Conservation (phyloP, 2,113 vertebrate species). For the Chrysemys picta region DNA sequence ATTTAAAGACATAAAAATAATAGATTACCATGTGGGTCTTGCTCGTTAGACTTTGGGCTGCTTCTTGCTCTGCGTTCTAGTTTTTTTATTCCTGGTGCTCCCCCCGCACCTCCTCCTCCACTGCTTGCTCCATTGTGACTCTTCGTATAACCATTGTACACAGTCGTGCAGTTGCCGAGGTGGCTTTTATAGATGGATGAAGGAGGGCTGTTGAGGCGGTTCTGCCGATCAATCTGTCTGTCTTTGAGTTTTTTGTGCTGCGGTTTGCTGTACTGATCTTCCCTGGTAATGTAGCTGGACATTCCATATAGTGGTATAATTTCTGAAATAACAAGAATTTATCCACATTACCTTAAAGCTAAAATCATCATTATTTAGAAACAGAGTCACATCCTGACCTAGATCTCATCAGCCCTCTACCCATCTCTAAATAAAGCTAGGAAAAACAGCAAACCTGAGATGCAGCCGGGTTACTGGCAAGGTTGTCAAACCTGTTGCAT, state of each 20-base stretch:
- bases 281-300: constrained; percentile 93
- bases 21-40: constrained; percentile 86
- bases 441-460: not conserved
- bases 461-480: not conserved
- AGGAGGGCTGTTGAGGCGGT: constrained; percentile 93
- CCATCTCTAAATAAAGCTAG: fast-evolving
- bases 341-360: fast-evolving
- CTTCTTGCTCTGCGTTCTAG: constrained; percentile 88
- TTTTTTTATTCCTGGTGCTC: constrained; percentile 86
- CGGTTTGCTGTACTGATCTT: constrained; percentile 94
- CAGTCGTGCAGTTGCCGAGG: constrained; percentile 78
- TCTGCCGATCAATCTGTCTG: constrained; percentile 92
- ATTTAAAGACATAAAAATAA: constrained; percentile 29
- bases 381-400: not conserved
- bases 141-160: constrained; percentile 91
- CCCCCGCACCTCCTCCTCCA: constrained; percentile 62
- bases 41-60: constrained; percentile 89
- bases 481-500: not conserved
- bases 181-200: constrained; percentile 90
- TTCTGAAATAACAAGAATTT: constrained; percentile 77
- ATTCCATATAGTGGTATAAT: constrained; percentile 96
- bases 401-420: not conserved
- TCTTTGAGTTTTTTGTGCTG: constrained; percentile 96
- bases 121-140: constrained; percentile 78
- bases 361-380: not conserved